Evolutionary conservation across 2,888 invertebrate genomes (phyloP).

Genomic region (Acleris holmiana): DNA sequence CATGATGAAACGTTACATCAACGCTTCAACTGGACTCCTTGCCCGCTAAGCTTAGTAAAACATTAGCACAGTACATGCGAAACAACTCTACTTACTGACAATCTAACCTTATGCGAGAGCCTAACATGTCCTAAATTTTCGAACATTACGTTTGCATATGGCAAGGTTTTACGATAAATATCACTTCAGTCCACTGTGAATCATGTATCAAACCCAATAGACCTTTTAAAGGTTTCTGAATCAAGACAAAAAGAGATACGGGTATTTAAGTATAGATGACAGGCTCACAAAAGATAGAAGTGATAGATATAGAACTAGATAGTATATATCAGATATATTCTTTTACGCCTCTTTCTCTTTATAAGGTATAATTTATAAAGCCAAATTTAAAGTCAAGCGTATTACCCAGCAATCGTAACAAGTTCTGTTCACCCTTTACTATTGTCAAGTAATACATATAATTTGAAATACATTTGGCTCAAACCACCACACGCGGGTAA

Average conservation of each 20-base stretch:
- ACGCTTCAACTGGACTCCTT: not conserved
- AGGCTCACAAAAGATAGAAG: constrained; percentile 21
- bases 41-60: constrained; percentile 9
- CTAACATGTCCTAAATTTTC: constrained; percentile 17
- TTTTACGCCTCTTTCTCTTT: constrained; percentile 2
- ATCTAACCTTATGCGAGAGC: constrained; percentile 18
- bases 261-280: constrained; percentile 18
- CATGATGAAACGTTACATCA: constrained; percentile 44
- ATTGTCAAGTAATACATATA: constrained; percentile 6
- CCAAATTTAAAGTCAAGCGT: constrained; percentile 7
- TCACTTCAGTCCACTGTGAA: constrained; percentile 24
- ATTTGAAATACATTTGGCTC: constrained; percentile 2
- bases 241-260: not conserved
- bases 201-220: constrained; percentile 1
- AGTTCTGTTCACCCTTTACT: constrained; percentile 6
- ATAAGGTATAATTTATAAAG: not conserved
- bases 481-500: constrained; percentile 11
- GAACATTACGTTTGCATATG: constrained; percentile 27
- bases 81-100: constrained; percentile 24
- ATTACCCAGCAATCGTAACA: constrained; percentile 10
- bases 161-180: constrained; percentile 31
- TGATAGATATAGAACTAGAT: constrained; percentile 20
- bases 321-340: constrained; percentile 3
- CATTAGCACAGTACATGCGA: constrained; percentile 28
- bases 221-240: not conserved